Evolutionary conservation across 2,113 vertebrate species (phyloP), one percentile per base, ranked within the genome.

Genomic region (Sardina pilchardus): DNA sequence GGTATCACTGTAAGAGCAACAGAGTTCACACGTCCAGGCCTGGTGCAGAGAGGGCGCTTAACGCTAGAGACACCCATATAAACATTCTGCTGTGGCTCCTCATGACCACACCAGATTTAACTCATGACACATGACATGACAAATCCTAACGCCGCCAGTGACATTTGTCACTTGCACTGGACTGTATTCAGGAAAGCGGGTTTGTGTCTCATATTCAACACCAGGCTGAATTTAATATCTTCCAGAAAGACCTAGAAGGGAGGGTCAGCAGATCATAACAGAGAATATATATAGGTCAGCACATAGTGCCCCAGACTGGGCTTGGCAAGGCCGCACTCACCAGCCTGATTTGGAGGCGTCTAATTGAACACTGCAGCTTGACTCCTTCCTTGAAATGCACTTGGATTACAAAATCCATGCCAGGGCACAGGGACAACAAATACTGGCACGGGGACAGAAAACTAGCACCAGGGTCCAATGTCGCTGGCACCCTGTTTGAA

Each of bases 1-100:
- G 56, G 21, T 63, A 24, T 83, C 4, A 36, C n/a, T n/a, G 84
- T 34, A 17, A 53, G 7, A 53, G 43, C 59, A 30, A 80, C 48
- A 82, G 36, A 21, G 50, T 83, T 86, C 43, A 84, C 17, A 75
- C 63, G 82, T 75, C 14, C 47, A 56, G 4, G 47, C 43, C 75
- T 8, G 45, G 47, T 21, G 26, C 4, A 43, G 44, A 56, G 6
- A 71, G 26, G 47, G 36, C 45, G 45, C 63, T 78, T 44, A 83
- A 50, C 16, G 16, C 50, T 53, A 21, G 56, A 63, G 6, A 63
- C 6, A 7, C n/a, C 24, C n/a, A 63, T n/a, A 4, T 7, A 8
- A 3, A n/a, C 4, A n/a, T 63, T 24, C 56, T 63, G 53, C 53
- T 24, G 56, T n/a, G 24, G 50, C 50, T 53, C 4, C 2, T n/a